Evolutionary conservation across 2,113 vertebrate species (phyloP), one percentile per base, ranked within the genome.

Genomic region (Azemiops feae): DNA sequence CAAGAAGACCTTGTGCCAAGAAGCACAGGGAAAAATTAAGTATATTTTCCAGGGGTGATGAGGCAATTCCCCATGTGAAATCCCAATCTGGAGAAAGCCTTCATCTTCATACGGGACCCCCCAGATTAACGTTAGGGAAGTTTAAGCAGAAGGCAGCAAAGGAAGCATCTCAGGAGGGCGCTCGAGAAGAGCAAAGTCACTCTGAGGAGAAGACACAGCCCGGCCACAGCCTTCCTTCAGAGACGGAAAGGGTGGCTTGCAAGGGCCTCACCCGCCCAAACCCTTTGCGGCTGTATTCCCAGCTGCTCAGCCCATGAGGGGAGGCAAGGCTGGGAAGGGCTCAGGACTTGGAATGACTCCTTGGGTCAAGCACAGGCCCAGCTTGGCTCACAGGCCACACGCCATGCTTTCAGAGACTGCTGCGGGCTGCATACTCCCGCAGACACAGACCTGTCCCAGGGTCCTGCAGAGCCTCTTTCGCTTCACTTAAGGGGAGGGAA

Each of bases 401-500:
- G 10, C 88, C 43, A 57, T 22, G 23, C 39, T 6, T 23, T 45
- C 88, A 60, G 11, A 25, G 85, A 8, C 43, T 10, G 25, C 25
- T 20, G 4, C 1, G 30, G 34, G 7, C 39, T 30, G 43, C 23
- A 1, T 34, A 4, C 1, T 3, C 6, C 27, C 10, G 0, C 1
- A 55, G n/a, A 27, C n/a, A 58, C 10, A 74, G 64, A 5, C 30
- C 64, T 14, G n/a, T 18, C n/a, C 14, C 64, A 34, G 64, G 64
- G n/a, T 34, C 64, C 14, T 74, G 64, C 30, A 18, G 12, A 30
- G 30, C 30, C 69, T n/a, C n/a, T 18, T 14, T 16, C n/a, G n/a
- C 14, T 74, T 39, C 69, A 18, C n/a, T 74, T 74, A 34, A 34
- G 69, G 14, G n/a, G 69, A 18, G 5, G 69, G 34, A 27, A 45